Evolutionary conservation across 92 coral and sea anemone species (phyloP), one percentile per base, ranked within the genome.

Genomic region (Porites evermanni): DNA sequence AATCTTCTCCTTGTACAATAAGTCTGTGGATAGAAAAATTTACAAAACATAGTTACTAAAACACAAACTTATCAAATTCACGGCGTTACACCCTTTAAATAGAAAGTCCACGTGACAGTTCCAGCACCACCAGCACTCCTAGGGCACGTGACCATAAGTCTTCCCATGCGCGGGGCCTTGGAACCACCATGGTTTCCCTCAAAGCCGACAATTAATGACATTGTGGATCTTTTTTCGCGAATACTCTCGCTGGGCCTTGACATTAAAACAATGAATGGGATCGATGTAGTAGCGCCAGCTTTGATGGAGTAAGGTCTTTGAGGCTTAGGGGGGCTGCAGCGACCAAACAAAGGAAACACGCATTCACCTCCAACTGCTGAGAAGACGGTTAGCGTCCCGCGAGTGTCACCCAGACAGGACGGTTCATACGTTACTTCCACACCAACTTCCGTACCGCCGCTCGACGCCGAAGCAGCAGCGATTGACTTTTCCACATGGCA

Each of bases 381-480:
- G 23, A 75, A 47, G 19, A 95, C 92, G 17, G 93, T 94, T 26
- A 97, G 81, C 2, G 95, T 97, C 14, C 93, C 98, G 11, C 98
- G 98, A 2, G 99, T 88, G 86, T 97, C 98, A 69, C 99, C 99
- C 5, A 97, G 94, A 86, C 98, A 94, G 76, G 87, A 89, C 47
- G 99, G 99, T 70, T 97, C 99, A 69, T 93, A 97, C 59, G 94
- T 97, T 70, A 95, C 99, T 44, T 97, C 99, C 53, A 97, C 97
- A n/a, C 97, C 93, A 3, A 97, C 99, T 68, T 97, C 99, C 56
- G 95, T 95, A 9, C 99, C 99, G 65, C 99, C 99, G 90, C 99
- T 97, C 58, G 99, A 95, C 16, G 99, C 98, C n/a, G 99, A 97
- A 75, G 99, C 99, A 59, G 99, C 99, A 2, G 99, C 95, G 79